Base-by-base conservation (phyloP, 2,113 vertebrate genomes). In the Pseudopipra pipra region DNA sequence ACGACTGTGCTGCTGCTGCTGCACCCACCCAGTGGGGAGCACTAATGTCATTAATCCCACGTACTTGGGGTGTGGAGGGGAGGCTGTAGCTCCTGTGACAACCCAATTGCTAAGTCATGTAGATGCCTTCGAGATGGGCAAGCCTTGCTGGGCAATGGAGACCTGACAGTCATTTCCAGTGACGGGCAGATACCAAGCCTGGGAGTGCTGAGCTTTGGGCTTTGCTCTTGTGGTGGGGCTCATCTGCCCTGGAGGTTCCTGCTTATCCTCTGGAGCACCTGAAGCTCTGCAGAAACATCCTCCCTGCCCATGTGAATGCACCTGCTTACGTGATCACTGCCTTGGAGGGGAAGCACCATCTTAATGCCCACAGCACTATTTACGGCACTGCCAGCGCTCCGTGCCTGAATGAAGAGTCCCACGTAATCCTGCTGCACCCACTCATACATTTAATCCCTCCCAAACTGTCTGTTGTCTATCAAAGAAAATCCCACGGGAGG, bases 281-380 rank as follows among this genome's bases (percentile, higher is more conserved):
- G 12, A 16, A 27, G 28, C 44, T 33, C 5, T 28, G 62, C 78
- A 79, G 85, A 7, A 43, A 12, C 18, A n/a, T 17, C 77, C 41
- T 16, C 14, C 8, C 2, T 74, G 61, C 65, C 62, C 3, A 0
- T 16, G 31, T 16, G 54, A 52, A 23, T 2, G 37, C 55, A 51
- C 61, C 82, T 89, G 81, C 62, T 30, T 61, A 39, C 0, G 2
- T 31, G 82, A 44, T 9, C 54, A 1, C 30, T 18, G 51, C 19
- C 75, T 23, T 1, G 6, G 58, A 79, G 90, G 90, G 90, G 66
- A 94, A 97, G 63, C 78, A 66, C 75, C 93, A 33, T 78, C 47
- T 91, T 41, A 11, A 22, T 3, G 43, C 12, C 31, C 51, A 3
- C 5, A 2, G n/a, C 0, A 4, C 63, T 88, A 58, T 85, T 94